Conservation (phyloP, 2,113 vertebrate species). For the Bufo bufo region DNA sequence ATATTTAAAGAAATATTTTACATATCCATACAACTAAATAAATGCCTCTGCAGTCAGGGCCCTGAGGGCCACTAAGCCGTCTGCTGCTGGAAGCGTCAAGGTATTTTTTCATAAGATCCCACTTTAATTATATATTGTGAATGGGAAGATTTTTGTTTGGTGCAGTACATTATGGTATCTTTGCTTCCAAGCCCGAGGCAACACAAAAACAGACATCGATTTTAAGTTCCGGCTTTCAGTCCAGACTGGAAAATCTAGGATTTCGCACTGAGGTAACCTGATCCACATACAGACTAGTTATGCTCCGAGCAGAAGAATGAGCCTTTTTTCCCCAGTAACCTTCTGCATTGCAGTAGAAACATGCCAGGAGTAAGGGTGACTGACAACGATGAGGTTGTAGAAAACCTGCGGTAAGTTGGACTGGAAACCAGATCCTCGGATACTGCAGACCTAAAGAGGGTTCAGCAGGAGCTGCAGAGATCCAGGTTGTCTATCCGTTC, state of each 20-base stretch:
- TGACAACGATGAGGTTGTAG: not conserved
- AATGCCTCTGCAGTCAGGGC: not conserved
- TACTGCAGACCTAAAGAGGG: not conserved
- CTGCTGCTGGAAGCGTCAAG: not conserved
- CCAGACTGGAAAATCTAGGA: conserved; percentile 36
- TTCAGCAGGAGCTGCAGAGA: not conserved
- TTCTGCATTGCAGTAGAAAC: conserved; percentile 13
- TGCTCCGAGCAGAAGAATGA: conserved; percentile 8
- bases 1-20: not conserved
- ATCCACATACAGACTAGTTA: conserved; percentile 19
- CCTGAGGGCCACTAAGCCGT: not conserved
- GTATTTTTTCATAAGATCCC: not conserved
- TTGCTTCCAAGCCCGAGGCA: conserved; percentile 19
- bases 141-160: not conserved
- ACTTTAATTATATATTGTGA: not conserved
- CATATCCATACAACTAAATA: not conserved
- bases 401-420: not conserved
- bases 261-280: conserved; percentile 25
- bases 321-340: not conserved
- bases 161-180: conserved; percentile 4
- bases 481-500: not conserved
- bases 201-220: conserved; percentile 24
- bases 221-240: conserved; percentile 32
- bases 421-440: not conserved
- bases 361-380: not conserved